phyloP scores from a whole-genome alignment of 2,113 vertebrate genomes.

The Erinaceus europaeus region DNA sequence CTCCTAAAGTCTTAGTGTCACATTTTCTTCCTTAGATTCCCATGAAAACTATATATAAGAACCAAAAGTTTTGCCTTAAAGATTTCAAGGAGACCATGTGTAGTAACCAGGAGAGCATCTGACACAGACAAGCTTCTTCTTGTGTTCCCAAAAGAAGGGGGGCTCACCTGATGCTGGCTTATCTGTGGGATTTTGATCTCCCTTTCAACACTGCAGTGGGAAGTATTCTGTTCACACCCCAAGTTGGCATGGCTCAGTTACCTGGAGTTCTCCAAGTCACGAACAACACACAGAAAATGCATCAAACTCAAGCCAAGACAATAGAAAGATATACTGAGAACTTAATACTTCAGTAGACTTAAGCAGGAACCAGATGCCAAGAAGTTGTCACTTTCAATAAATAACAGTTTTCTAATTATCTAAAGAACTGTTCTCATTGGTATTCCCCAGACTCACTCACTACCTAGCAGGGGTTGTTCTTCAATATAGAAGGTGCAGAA shows the following conservation, averaged over 20 bases:
- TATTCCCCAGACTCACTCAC: not conserved
- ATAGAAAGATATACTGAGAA: constrained; percentile 30
- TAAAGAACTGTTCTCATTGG: not conserved
- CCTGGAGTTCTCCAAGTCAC: constrained; percentile 52
- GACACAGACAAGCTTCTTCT: not conserved
- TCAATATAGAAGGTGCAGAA: not conserved
- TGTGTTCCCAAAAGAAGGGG: not conserved
- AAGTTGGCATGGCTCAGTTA: constrained; percentile 17
- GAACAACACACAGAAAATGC: constrained; percentile 46
- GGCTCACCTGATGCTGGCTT: not conserved
- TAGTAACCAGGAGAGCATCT: not conserved
- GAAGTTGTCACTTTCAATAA: constrained; percentile 34
- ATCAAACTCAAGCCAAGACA: constrained; percentile 47
- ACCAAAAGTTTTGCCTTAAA: not conserved
- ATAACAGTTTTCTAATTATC: constrained; percentile 36
- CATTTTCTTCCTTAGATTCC: not conserved
- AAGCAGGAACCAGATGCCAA: constrained; percentile 37
- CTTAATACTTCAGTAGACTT: constrained; percentile 39
- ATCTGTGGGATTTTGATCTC: not conserved
- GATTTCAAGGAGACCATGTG: not conserved
- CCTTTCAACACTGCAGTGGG: constrained; percentile 1
- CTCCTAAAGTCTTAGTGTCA: not conserved
- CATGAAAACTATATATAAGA: not conserved
- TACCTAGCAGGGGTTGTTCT: not conserved
- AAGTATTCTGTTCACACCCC: constrained; percentile 5